Evolutionary conservation across 2,113 vertebrate genomes (phyloP).

Genomic region (Thamnophis sirtalis): DNA sequence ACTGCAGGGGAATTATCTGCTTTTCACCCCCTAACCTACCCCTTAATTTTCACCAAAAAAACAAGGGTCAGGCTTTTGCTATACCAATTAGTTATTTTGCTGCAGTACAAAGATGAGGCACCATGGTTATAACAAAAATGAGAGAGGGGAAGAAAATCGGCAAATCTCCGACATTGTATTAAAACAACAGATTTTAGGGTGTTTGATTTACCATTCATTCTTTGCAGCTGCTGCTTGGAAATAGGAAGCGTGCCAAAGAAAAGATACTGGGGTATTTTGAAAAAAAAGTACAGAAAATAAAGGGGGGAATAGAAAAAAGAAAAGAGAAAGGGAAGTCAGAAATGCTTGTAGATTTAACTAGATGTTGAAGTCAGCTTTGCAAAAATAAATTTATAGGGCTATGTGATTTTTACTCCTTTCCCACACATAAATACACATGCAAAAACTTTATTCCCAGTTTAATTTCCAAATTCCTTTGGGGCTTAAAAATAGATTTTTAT

Average conservation of each 20-base stretch:
- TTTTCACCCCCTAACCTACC: constrained; percentile 51
- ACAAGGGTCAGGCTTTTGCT: constrained; percentile 46
- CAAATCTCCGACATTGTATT: constrained; percentile 81
- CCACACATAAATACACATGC: background rate
- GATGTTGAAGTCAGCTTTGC: constrained; percentile 15
- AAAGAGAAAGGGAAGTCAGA: constrained; percentile 23
- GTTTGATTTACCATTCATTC: constrained; percentile 85
- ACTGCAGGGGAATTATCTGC: constrained; percentile 53
- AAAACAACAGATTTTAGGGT: constrained; percentile 81
- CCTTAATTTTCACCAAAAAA: constrained; percentile 44
- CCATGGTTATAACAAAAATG: constrained; percentile 62
- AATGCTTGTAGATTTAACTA: constrained; percentile 64
- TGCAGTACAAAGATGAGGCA: constrained; percentile 53
- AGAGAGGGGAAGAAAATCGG: constrained; percentile 61
- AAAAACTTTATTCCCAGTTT: background rate
- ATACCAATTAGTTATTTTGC: constrained; percentile 64
- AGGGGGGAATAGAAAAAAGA: background rate
- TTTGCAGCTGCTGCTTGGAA: constrained; percentile 75
- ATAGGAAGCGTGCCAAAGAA: constrained; percentile 73
- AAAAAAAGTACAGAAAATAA: constrained; percentile 26
- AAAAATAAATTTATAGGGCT: background rate
- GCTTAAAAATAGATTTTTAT: background rate
- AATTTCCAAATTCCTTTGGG: background rate
- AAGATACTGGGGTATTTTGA: constrained; percentile 56
- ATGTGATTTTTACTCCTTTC: background rate